Conservation (phyloP, 2,113 vertebrate species). For the Laterallus jamaicensis region DNA sequence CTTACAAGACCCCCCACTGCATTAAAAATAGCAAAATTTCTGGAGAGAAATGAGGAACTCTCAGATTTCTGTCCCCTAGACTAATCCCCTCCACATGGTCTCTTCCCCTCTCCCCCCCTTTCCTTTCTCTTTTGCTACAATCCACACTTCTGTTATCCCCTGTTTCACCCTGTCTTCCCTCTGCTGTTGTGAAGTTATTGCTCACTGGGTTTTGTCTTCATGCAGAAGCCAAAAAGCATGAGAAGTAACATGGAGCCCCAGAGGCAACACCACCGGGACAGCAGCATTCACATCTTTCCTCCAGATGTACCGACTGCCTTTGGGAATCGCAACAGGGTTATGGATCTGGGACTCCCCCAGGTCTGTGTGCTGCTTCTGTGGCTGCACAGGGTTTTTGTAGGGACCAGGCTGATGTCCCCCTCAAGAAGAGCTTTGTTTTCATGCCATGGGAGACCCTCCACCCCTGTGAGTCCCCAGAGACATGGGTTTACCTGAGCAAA, state of each 20-base stretch:
- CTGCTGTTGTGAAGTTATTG: neutral
- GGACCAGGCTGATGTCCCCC: neutral
- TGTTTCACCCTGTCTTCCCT: neutral
- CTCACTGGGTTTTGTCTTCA: slow-evolving; percentile 14
- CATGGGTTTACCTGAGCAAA: neutral
- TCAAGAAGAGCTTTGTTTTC: neutral
- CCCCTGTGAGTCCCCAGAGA: neutral
- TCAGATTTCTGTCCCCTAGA: neutral
- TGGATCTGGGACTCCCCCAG: neutral
- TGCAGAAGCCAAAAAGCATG: neutral
- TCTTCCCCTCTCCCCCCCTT: too few species aligned
- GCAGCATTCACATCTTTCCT: neutral
- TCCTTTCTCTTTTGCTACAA: neutral
- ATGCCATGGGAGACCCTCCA: neutral
- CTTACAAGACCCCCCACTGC: neutral
- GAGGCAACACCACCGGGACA: rapidly evolving
- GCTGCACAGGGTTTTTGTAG: neutral
- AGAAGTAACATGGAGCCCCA: neutral
- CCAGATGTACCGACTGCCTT: neutral
- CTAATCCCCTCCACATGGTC: neutral
- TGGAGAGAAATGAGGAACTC: neutral
- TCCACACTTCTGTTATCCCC: neutral
- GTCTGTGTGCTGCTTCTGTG: neutral
- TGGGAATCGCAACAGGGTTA: neutral
- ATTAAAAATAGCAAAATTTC: neutral